Evolutionary conservation across 2,888 invertebrate genomes (phyloP).

Genomic region (Eristalis pertinax): DNA sequence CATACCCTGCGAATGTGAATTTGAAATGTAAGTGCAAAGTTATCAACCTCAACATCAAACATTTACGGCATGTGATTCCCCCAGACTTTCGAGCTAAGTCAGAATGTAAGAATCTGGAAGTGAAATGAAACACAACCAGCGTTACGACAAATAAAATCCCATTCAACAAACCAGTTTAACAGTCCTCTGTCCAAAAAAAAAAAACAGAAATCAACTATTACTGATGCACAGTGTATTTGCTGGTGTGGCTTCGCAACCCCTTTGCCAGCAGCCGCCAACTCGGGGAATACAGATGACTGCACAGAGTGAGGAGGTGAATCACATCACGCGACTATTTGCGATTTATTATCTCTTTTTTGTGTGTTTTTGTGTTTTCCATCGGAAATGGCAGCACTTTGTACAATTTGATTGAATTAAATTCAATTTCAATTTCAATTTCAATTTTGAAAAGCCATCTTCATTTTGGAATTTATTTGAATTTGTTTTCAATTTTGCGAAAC

Average conservation of each 20-base stretch:
- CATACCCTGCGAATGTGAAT: no score
- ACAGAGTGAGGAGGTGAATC: neutral
- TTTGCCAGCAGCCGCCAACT: neutral
- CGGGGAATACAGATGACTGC: neutral
- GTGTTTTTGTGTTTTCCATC: neutral
- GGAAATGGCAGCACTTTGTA: conserved; percentile 1
- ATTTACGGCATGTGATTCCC: no score
- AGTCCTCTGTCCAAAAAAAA: no score
- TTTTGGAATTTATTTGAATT: neutral
- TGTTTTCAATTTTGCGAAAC: conserved; percentile 4
- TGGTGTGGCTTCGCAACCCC: neutral
- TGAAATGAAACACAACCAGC: no score
- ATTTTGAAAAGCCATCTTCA: neutral
- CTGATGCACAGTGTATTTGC: neutral
- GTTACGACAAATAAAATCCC: no score
- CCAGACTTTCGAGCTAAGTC: no score
- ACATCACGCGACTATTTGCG: neutral
- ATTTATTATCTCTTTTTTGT: no score
- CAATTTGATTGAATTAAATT: neutral
- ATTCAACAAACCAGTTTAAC: no score
- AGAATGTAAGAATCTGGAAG: no score
- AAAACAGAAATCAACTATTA: no score
- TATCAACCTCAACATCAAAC: no score
- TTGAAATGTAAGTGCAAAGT: no score
- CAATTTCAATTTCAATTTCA: neutral